Evolutionary conservation across 2,113 vertebrate species (phyloP).

Genomic region (Urocitellus parryii): DNA sequence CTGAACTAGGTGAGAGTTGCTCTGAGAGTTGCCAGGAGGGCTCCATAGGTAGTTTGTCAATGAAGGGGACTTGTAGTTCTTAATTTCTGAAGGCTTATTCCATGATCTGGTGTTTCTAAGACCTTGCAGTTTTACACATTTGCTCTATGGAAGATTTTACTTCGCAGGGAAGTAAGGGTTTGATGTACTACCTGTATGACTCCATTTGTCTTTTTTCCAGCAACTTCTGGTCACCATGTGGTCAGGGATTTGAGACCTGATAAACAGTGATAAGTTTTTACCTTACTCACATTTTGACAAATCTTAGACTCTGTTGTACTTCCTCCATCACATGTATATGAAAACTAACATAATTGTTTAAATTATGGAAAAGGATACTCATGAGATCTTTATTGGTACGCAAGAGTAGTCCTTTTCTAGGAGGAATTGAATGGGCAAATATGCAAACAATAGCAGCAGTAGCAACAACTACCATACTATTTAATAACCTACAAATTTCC

Average conservation of each 20-base stretch:
- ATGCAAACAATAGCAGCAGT: background rate
- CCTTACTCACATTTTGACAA: background rate
- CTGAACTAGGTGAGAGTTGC: background rate
- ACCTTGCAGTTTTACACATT: background rate
- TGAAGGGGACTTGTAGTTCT: constrained; percentile 4
- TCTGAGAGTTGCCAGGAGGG: background rate
- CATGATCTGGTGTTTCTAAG: background rate
- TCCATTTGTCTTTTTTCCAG: background rate
- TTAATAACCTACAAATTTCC: constrained; percentile 19
- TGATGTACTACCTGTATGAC: background rate
- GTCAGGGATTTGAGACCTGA: background rate
- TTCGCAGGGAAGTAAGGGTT: background rate
- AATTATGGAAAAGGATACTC: background rate
- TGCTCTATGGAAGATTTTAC: background rate
- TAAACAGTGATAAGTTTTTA: background rate
- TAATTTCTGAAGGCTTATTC: background rate
- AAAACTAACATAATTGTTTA: background rate
- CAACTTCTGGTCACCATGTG: background rate
- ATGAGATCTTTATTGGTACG: background rate
- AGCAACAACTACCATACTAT: background rate
- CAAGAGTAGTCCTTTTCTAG: background rate
- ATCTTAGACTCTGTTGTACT: background rate
- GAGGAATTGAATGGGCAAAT: constrained; percentile 16
- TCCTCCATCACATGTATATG: background rate
- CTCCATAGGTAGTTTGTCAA: background rate